A percentile compares a stretch with the other conserved stretches of the same genome.
Conservation (phyloP, 2,797 vertebrate species). For the Leptoclinus maculatus region DNA sequence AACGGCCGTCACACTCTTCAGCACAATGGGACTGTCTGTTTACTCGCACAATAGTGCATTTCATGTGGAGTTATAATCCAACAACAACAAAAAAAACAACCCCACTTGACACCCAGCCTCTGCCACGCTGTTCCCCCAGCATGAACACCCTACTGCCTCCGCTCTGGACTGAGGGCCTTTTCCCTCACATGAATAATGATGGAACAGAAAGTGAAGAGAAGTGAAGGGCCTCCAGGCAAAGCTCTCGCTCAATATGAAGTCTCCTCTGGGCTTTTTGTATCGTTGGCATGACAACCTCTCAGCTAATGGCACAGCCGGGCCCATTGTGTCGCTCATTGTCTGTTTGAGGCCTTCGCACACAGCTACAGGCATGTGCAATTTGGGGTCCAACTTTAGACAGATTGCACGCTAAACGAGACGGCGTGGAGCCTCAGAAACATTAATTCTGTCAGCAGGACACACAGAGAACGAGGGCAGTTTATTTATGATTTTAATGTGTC, state of each 20-base stretch:
- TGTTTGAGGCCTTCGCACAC: constrained; percentile 49
- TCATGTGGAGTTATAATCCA: constrained; percentile 32
- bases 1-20: constrained; percentile 34
- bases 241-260: constrained; percentile 41
- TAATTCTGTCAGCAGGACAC: constrained; percentile 41
- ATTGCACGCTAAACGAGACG: constrained; percentile 29
- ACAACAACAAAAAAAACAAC: neutral
- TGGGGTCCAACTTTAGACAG: constrained; percentile 49
- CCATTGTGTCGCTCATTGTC: constrained; percentile 66
- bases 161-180: constrained; percentile 5
- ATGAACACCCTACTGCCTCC: constrained; percentile 10
- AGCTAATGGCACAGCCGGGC: constrained; percentile 53
- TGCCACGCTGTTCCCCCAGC: constrained; percentile 7
- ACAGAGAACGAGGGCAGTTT: constrained; percentile 8
- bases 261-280: constrained; percentile 61
- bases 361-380: constrained; percentile 59
- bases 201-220: constrained; percentile 42
- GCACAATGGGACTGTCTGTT: constrained; percentile 61
- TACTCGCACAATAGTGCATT: constrained; percentile 38
- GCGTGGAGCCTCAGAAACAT: constrained; percentile 34
- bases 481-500: constrained; percentile 17
- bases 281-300: constrained; percentile 76
- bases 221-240: constrained; percentile 42
- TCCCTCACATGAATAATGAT: constrained; percentile 46
- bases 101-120: constrained; percentile 23